Conservation (phyloP, 35 echinoderm and acorn worm species). For the Apostichopus japonicus region DNA sequence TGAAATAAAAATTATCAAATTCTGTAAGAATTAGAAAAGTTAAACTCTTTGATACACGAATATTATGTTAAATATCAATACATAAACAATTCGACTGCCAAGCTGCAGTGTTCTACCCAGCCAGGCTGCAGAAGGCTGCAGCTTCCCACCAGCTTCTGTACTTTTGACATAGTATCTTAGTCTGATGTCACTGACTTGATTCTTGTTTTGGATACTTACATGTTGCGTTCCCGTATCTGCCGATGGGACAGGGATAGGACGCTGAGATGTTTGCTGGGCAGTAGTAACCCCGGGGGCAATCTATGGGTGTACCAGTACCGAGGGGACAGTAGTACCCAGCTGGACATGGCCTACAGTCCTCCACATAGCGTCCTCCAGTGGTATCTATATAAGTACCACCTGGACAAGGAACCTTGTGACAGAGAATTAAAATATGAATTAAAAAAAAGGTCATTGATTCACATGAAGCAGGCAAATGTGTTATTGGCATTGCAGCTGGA, state of each 20-base stretch:
- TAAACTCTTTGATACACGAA: too few species aligned
- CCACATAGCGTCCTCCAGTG: conserved; percentile 65
- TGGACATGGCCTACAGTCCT: conserved; percentile 86
- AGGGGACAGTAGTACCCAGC: conserved; percentile 80
- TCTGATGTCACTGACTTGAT: too few species aligned
- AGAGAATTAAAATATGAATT: too few species aligned
- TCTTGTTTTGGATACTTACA: conserved; percentile 49
- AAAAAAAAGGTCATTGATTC: too few species aligned
- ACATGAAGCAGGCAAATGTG: not conserved
- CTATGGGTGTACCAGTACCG: conserved; percentile 71
- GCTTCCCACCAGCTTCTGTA: too few species aligned
- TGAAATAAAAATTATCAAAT: too few species aligned
- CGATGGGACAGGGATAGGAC: conserved; percentile 76
- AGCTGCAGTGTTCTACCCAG: too few species aligned
- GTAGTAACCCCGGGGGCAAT: conserved; percentile 86
- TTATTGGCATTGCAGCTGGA: not conserved
- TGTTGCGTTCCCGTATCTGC: conserved; percentile 85
- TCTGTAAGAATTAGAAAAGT: too few species aligned
- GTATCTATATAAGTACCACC: conserved; percentile 75
- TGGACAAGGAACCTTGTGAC: conserved; percentile 79
- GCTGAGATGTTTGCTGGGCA: conserved; percentile 86
- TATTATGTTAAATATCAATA: too few species aligned
- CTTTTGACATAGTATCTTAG: too few species aligned
- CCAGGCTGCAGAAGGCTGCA: too few species aligned
- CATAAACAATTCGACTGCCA: too few species aligned